These are phyloP conservation scores for Delia radicum DNA, from an alignment of 1,140 invertebrate species.

Conservation along the genomic window DNA sequence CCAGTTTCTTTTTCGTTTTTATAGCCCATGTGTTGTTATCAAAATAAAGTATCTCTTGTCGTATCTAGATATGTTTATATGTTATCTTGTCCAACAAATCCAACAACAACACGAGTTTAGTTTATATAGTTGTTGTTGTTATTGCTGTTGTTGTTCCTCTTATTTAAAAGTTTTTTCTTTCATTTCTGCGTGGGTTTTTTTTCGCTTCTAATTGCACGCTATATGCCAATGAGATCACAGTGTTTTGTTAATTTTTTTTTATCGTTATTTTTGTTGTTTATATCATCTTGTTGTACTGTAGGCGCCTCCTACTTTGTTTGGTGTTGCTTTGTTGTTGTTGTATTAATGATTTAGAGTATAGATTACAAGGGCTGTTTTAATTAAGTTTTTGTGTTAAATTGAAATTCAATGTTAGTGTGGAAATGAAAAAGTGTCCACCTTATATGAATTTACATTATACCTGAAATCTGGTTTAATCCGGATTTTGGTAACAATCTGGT, in stretches of 20 bases:
- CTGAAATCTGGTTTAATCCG: too few relatives aligned
- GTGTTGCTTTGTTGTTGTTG: slow-evolving; percentile 17
- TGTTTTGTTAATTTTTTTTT: background rate
- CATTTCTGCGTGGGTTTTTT: slow-evolving; percentile 52
- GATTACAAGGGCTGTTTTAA: slow-evolving; percentile 15
- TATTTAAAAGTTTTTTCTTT: slow-evolving; percentile 36
- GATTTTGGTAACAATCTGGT: too few relatives aligned
- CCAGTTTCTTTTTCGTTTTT: slow-evolving; percentile 25
- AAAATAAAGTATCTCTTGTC: background rate
- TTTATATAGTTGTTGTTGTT: background rate
- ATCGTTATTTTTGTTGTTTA: background rate
- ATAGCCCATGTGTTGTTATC: background rate
- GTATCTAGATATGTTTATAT: background rate
- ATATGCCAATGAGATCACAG: slow-evolving; percentile 47
- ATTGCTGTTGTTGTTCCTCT: background rate
- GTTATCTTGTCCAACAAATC: background rate
- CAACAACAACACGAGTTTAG: background rate
- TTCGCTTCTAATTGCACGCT: slow-evolving; percentile 44
- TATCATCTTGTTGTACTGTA: slow-evolving; percentile 31
- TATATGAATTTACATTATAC: too few relatives aligned
- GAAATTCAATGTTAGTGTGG: background rate
- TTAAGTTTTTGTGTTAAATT: slow-evolving; percentile 1
- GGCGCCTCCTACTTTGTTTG: slow-evolving; percentile 48
- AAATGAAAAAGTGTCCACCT: too few relatives aligned
- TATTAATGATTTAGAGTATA: background rate